Evolutionary conservation across 64 coral and sea anemone species (phyloP).

Genomic region (Stylophora pistillata): DNA sequence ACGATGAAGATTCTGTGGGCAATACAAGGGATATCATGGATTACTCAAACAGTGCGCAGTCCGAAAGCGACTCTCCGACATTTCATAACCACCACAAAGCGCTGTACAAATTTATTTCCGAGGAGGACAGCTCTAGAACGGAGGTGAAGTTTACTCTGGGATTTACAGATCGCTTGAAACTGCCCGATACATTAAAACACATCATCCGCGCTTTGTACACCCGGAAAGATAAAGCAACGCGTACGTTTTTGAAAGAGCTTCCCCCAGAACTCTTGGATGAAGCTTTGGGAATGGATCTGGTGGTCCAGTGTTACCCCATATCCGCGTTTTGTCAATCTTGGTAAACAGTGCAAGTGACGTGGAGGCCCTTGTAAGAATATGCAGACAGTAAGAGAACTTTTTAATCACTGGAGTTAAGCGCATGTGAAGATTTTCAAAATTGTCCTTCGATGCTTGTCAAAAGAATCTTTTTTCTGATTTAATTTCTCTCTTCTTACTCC

Average conservation of each 20-base stretch:
- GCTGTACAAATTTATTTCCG: slow-evolving; percentile 82
- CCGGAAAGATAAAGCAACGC: slow-evolving; percentile 64
- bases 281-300: slow-evolving; percentile 38
- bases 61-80: slow-evolving; percentile 13
- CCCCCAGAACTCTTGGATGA: slow-evolving; percentile 39
- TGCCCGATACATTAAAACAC: slow-evolving; percentile 47
- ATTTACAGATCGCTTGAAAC: slow-evolving; percentile 57
- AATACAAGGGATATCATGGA: slow-evolving; percentile 38
- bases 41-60: slow-evolving; percentile 24
- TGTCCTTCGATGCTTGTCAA: too few relatives aligned
- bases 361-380: too few relatives aligned
- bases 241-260: slow-evolving; percentile 52
- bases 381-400: too few relatives aligned
- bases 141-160: slow-evolving; percentile 69
- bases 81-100: slow-evolving; percentile 67
- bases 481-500: too few relatives aligned
- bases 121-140: slow-evolving; percentile 73
- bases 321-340: background rate
- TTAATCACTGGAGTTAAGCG: too few relatives aligned
- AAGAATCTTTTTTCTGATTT: too few relatives aligned
- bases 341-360: background rate
- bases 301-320: background rate
- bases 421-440: too few relatives aligned
- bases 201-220: slow-evolving; percentile 76
- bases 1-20: slow-evolving; percentile 55